A percentile compares a stretch with the other conserved stretches of the same genome.
Evolutionary conservation across 2,113 vertebrate species (phyloP).

Genomic region (Chlorodrepanis virens): DNA sequence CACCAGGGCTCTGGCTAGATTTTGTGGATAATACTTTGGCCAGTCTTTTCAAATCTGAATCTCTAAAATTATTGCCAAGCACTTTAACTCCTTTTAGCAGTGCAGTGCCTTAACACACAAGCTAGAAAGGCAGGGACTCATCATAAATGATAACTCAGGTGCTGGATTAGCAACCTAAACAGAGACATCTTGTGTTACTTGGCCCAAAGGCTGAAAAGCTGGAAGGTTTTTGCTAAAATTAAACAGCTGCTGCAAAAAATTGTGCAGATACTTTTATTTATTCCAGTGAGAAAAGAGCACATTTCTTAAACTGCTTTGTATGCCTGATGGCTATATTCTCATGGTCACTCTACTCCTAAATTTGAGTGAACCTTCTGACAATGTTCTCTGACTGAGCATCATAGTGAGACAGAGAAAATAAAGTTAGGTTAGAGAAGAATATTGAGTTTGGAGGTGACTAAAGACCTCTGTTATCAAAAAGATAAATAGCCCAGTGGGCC

Average conservation of each 20-base stretch:
- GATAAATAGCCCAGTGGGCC: background rate
- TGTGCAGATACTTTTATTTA: background rate
- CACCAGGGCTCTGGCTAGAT: background rate
- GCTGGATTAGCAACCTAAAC: background rate
- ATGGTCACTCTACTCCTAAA: background rate
- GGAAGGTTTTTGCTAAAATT: background rate
- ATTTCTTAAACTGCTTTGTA: background rate
- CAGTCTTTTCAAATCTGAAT: background rate
- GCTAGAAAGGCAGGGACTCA: background rate
- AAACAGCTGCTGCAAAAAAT: background rate
- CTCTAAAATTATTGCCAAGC: background rate
- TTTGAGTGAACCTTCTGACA: background rate
- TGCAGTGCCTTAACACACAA: background rate
- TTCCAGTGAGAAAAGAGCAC: background rate
- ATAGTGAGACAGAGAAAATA: background rate
- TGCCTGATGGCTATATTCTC: background rate
- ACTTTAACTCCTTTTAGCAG: background rate
- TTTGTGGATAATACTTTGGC: background rate
- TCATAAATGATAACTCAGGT: background rate
- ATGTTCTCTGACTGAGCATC: background rate
- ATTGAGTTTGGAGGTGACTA: background rate
- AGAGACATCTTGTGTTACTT: background rate
- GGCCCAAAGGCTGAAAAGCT: background rate
- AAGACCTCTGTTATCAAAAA: background rate
- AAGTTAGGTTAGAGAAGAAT: background rate